A percentile compares a stretch with the other conserved stretches of the same genome.
Conservation (phyloP, 2,888 invertebrate species). For the Cerceris rybyensis region DNA sequence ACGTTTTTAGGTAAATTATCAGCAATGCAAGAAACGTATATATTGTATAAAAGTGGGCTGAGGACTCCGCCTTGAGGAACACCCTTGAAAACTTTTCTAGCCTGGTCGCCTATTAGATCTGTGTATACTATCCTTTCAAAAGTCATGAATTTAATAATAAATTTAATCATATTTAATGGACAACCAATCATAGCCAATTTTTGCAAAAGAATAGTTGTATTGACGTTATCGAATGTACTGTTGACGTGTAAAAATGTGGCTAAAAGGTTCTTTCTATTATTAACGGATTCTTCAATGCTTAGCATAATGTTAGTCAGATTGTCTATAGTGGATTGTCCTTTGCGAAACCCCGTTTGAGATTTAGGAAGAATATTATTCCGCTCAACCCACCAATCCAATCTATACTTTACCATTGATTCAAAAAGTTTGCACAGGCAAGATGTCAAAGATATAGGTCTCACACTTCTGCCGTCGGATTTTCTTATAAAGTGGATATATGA, state of each 20-base stretch:
- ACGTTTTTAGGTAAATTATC: background rate
- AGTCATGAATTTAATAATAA: constrained; percentile 1
- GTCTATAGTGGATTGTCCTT: constrained; percentile 5
- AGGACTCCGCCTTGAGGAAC: constrained; percentile 7
- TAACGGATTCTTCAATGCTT: background rate
- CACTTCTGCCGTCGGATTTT: background rate
- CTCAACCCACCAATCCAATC: constrained; percentile 5
- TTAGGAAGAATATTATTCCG: background rate
- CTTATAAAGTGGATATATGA: constrained; percentile 19
- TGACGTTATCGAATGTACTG: constrained; percentile 4
- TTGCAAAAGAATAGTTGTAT: background rate
- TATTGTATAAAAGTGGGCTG: background rate
- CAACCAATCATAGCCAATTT: constrained; percentile 3
- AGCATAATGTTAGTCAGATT: background rate
- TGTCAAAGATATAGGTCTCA: constrained; percentile 4
- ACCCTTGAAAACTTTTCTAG: background rate
- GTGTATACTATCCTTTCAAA: background rate
- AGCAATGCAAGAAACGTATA: background rate
- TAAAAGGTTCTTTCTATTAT: background rate
- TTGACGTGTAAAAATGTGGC: constrained; percentile 3
- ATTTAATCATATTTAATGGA: background rate
- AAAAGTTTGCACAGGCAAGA: constrained; percentile 14
- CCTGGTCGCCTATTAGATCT: background rate
- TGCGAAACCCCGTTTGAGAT: constrained; percentile 10
- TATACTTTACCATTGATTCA: constrained; percentile 8